Conservation (phyloP, 2,797 vertebrate species). For the Cetoscarus ocellatus region DNA sequence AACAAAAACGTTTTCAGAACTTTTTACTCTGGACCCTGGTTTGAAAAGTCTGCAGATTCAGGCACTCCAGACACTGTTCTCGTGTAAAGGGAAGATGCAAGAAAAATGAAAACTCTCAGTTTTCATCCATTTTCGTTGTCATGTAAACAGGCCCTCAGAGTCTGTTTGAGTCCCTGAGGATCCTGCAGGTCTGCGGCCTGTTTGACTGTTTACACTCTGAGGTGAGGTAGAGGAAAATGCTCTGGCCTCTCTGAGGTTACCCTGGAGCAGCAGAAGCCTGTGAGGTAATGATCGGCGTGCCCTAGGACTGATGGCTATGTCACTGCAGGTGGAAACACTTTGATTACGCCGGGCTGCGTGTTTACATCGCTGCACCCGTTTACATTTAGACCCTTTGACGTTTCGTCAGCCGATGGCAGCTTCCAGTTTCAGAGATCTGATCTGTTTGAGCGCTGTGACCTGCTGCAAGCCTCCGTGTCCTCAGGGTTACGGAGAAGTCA, state of each 20-base stretch:
- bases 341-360: slow-evolving; percentile 73
- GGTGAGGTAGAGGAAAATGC: slow-evolving; percentile 68
- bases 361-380: slow-evolving; percentile 70
- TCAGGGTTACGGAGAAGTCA: slow-evolving; percentile 41
- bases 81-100: no score
- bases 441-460: slow-evolving; percentile 62
- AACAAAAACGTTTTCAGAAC: no score
- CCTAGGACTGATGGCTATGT: slow-evolving; percentile 78
- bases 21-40: no score
- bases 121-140: neutral
- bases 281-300: slow-evolving; percentile 68
- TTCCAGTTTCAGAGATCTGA: slow-evolving; percentile 61
- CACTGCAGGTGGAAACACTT: slow-evolving; percentile 80
- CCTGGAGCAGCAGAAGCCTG: slow-evolving; percentile 58
- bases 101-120: no score
- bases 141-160: neutral
- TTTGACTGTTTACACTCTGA: slow-evolving; percentile 63
- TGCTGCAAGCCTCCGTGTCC: slow-evolving; percentile 28
- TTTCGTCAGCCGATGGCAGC: slow-evolving; percentile 57
- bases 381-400: slow-evolving; percentile 69
- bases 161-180: slow-evolving; percentile 11
- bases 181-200: slow-evolving; percentile 55
- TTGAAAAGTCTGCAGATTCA: no score
- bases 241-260: slow-evolving; percentile 70
- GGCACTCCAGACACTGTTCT: no score